Evolutionary conservation across 2,888 invertebrate genomes (phyloP), one percentile per base, ranked within the genome.

Genomic region (Tetrapedia diversipes): DNA sequence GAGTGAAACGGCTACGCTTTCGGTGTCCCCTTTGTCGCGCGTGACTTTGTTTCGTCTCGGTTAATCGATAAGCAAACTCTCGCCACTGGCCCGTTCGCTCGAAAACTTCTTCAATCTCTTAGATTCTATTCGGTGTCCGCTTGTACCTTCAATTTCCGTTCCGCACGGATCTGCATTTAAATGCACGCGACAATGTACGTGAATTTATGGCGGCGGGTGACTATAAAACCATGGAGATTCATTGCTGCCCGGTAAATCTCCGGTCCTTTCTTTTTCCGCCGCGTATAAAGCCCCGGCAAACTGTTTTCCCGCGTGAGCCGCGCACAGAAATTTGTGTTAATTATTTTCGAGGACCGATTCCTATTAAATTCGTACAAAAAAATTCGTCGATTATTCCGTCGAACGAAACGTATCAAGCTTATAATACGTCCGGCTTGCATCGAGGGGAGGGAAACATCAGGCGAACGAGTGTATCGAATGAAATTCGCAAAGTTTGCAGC

Each of bases 401-500:
- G 14, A 51, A 37, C 0, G 49, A 45, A 54, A 45, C 73, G 39
- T 59, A 51, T 51, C 11, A 37, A 57, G 56, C 14, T 49, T 22
- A 47, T 34, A 24, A 10, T 19, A 7, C 37, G n/a, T 14, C 41
- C 2, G 27, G 19, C 32, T 61, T 16, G 65, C n/a, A n/a, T n/a
- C n/a, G n/a, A n/a, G n/a, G n/a, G n/a, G n/a, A 54, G 53, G 27
- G 66, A 71, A 56, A 68, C 51, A 37, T 64, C 56, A 24, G 49
- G 27, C 39, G 22, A 19, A 37, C 68, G 54, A 41, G 39, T 19
- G 51, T 41, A 53, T 45, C 57, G 41, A 70, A 77, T 61, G 70
- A 83, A 80, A 83, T 77, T 75, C 60, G 63, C 27, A 69, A 80
- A 75, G 83, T 83, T 82, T 69, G 74, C 24, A 63, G 71, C 73